Conservation (phyloP, 1,140 invertebrate genomes). For the Stenopsyche tienmushanensis region DNA sequence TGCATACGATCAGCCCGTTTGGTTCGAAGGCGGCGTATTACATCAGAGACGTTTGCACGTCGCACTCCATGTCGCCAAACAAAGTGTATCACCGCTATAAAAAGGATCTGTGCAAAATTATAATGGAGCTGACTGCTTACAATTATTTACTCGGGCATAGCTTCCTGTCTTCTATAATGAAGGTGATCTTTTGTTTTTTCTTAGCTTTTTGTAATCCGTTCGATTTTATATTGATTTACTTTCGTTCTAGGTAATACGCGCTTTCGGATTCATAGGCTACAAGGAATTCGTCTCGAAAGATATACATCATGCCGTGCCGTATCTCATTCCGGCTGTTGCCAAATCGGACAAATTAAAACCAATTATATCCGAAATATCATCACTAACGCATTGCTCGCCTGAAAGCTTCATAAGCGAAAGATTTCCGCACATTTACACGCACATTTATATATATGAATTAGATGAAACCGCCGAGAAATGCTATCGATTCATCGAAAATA, state of each 20-base stretch:
- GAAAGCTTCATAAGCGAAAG: slow-evolving; percentile 60
- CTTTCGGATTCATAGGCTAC: slow-evolving; percentile 60
- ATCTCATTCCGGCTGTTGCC: slow-evolving; percentile 59
- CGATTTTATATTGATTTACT: not conserved
- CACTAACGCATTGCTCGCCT: slow-evolving; percentile 58
- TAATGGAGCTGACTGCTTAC: slow-evolving; percentile 60
- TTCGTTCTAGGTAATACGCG: slow-evolving; percentile 48
- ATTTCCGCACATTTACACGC: slow-evolving; percentile 65
- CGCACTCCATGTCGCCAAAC: slow-evolving; percentile 58
- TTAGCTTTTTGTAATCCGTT: too few relatives aligned
- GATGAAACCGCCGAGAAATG: slow-evolving; percentile 58
- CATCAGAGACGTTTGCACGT: slow-evolving; percentile 61
- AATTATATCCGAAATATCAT: slow-evolving; percentile 63
- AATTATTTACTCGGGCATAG: slow-evolving; percentile 57
- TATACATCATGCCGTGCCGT: slow-evolving; percentile 59
- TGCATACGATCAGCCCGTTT: slow-evolving; percentile 64
- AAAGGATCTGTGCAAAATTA: slow-evolving; percentile 61
- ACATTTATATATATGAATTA: slow-evolving; percentile 63
- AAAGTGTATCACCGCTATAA: slow-evolving; percentile 67
- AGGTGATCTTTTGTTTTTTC: slow-evolving; percentile 44
- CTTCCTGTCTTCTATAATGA: slow-evolving; percentile 55
- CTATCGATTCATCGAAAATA: slow-evolving; percentile 58
- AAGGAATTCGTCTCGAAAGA: slow-evolving; percentile 50
- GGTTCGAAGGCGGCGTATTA: slow-evolving; percentile 61
- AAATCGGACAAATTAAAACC: slow-evolving; percentile 54